Base-by-base conservation (phyloP, 2,797 vertebrate genomes). In the Pangasius larnaudii region DNA sequence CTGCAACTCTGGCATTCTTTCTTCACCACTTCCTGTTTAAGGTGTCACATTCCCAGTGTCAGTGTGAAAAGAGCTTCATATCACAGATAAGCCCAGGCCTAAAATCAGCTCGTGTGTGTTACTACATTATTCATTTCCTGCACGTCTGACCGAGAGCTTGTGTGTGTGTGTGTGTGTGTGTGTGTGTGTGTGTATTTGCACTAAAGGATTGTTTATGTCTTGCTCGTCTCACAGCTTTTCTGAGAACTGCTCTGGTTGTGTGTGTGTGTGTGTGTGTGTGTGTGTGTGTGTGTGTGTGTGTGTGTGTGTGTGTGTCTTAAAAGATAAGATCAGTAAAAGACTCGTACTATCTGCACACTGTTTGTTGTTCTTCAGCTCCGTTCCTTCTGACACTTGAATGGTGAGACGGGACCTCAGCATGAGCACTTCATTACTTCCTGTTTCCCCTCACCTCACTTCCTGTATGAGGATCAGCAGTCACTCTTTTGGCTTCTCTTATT, bases 271-370 rank as follows among this genome's bases (percentile, higher is more conserved):
- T 53, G 5, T 36, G 46, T 30, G n/a, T 53, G 5, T 36, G 46
- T 30, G n/a, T 53, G 5, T 36, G 46, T 30, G n/a, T 53, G 5
- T 36, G 46, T 30, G n/a, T 53, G 5, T 36, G 46, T 30, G n/a
- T 53, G 5, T 36, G n/a, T 49, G 10, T 49, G 72, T 51, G 46
- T 30, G n/a, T 53, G 5, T 36, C 0, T 33, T 56, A 3, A 56
- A 79, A 79, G 77, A 79, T 79, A 56, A 56, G 51, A 56, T 79
- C 51, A 79, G 16, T 53, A 51, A 51, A 51, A 30, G 77, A 33
- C 30, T 19, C 5, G 6, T n/a, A 77, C 10, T 5, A 6, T 80
- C 53, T 59, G 9, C n/a, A 78, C 6, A 16, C 7, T 51, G 51
- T 22, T 78, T 74, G 22, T 53, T 78, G 71, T 27, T 39, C 1